Evolutionary conservation across 2,888 invertebrate genomes (phyloP), one percentile per base, ranked within the genome.

Genomic region (Elysia crispata): DNA sequence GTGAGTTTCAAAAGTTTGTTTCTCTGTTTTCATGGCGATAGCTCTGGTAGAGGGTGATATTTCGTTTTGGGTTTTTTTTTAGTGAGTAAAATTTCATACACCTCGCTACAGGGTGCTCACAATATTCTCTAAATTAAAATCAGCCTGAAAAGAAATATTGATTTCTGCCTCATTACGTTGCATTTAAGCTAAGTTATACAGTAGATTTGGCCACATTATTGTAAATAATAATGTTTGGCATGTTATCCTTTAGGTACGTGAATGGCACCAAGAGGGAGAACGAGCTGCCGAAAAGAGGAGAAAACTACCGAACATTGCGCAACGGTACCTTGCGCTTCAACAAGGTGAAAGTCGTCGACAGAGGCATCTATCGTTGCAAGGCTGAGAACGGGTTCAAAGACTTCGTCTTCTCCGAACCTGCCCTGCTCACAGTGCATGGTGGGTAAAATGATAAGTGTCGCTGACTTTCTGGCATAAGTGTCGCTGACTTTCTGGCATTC

Each of bases 381-480:
- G 89, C 84, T 1, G 84, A 84, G 60, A 86, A 87, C 82, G 84
- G 82, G 8, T 73, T 73, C 30, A 76, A 79, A 50, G 84, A 86
- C 25, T 76, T 82, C 18, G 73, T 84, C 20, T 76, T 77, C 13
- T 88, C 89, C 3, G 78, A 85, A 8, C 82, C 84, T 0, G 87
- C 85, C 8, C 81, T 82, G 80, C 84, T 89, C 11, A 81, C 83
- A 73, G 89, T 89, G 3, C 85, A 89, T 83, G 87, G 89, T 89
- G 77, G 81, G 85, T 81, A 41, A 66, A 23, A 28, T 1, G 23
- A 49, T n/a, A n/a, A n/a, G n/a, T n/a, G 41, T 41, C 3, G 11
- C 11, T 41, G 41, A 41, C 3, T 3, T 73, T 31, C 30, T 1
- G 23, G 69, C 20, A 49, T n/a, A n/a, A n/a, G n/a, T n/a, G 41